These are phyloP conservation scores for Ceryle rudis DNA, from an alignment of 2,797 vertebrate species.

Conservation along the genomic window DNA sequence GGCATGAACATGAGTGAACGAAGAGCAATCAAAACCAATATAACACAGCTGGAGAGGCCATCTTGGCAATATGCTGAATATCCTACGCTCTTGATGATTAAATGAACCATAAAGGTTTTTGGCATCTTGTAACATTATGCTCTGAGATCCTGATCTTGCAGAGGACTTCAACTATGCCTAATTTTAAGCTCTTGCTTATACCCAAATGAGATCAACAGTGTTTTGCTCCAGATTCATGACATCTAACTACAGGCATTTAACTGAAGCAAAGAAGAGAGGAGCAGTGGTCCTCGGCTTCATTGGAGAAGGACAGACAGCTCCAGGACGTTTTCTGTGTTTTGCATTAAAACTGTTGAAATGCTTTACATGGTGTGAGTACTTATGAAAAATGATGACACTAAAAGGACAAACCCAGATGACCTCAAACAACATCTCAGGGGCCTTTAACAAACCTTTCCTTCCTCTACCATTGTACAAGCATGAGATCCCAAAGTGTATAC, in stretches of 20 bases:
- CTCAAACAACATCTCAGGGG: not conserved
- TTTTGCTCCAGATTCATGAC: not conserved
- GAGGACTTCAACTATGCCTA: constrained; percentile 1
- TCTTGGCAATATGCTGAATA: constrained; percentile 40
- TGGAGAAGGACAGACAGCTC: not conserved
- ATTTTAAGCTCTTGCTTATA: constrained; percentile 24
- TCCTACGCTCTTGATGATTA: constrained; percentile 30
- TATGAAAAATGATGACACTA: not conserved
- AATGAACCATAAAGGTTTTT: constrained; percentile 47
- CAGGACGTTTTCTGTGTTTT: not conserved
- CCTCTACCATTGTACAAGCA: not conserved
- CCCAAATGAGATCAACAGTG: not conserved
- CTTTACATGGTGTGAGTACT: not conserved
- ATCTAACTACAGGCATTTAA: not conserved
- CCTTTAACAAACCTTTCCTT: not conserved
- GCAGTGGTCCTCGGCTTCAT: not conserved
- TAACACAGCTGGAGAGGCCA: constrained; percentile 48
- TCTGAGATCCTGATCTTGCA: constrained; percentile 3
- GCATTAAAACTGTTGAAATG: not conserved
- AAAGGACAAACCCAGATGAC: not conserved
- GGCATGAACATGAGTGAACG: constrained; percentile 12
- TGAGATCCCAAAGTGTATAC: not conserved
- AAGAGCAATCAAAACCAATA: constrained; percentile 36
- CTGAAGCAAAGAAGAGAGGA: not conserved
- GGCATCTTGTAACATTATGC: not conserved